Evolutionary conservation across 2,113 vertebrate genomes (phyloP), one percentile per base, ranked within the genome.

Genomic region (Oryctolagus cuniculus): DNA sequence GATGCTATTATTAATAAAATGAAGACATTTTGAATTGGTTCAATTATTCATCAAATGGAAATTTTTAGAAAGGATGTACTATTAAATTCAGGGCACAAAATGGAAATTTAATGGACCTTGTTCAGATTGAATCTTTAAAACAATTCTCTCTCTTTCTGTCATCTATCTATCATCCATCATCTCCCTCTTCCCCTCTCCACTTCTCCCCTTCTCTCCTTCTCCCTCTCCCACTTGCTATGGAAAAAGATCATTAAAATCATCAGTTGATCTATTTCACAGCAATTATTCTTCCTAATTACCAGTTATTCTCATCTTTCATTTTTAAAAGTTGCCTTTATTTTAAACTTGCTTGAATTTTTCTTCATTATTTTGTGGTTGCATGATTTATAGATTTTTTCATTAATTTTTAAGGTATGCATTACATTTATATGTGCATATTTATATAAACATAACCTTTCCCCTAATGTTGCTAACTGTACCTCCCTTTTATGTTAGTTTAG

Each of bases 1-100:
- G 64, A 91, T 87, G 93, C 34, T 75, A 92, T 85, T 93, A 94
- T 94, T 93, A 97, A 94, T 94, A 89, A 95, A 93, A 96, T 86
- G 63, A 74, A 92, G 73, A 94, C 58, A 94, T 91, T 94, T 78
- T 87, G 51, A 89, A 94, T 75, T 94, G 93, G 74, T 63, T 93
- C 74, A 38, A 31, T 64, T 96, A 86, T 49, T 94, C 89, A 91
- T 89, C 74, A 95, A 90, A 91, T 70, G 64, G 21, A 96, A 91
- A 61, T 53, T 89, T 92, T 96, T 58, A 89, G 79, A 91, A 92
- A 95, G 70, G n/a, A 69, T 87, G 15, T 22, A 87, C 69, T 95
- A 95, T 75, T 96, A 94, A 6, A 94, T 66, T 78, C 7, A 64
- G 74, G 51, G 10, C 87, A 61, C 55, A 69, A 96, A 96, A 91